Conservation (phyloP, 2,888 invertebrate species). For the Enoplolaimus lenunculus region DNA sequence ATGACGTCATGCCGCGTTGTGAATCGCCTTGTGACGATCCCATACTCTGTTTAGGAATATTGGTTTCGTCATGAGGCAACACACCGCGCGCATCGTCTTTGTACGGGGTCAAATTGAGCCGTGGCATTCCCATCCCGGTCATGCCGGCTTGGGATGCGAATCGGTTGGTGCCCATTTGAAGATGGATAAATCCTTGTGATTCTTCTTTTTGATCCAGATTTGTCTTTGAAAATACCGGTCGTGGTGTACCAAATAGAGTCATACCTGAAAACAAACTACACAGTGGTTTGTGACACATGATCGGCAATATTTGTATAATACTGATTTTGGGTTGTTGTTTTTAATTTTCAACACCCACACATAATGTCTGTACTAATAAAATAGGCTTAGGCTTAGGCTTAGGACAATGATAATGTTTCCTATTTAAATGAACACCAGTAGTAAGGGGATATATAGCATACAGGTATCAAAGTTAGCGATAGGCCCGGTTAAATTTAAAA, state of each 20-base stretch:
- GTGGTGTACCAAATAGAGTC: constrained; percentile 48
- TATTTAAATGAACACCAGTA: too few relatives aligned
- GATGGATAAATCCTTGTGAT: constrained; percentile 40
- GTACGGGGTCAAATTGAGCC: constrained; percentile 38
- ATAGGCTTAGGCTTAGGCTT: too few relatives aligned
- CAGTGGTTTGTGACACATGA: too few relatives aligned
- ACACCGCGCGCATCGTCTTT: constrained; percentile 31
- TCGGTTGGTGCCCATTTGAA: constrained; percentile 39
- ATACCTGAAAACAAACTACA: constrained; percentile 41
- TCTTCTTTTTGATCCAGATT: constrained; percentile 34
- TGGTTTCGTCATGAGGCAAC: constrained; percentile 39
- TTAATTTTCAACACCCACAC: too few relatives aligned
- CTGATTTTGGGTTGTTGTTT: too few relatives aligned
- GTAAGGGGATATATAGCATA: too few relatives aligned
- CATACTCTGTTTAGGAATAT: constrained; percentile 35
- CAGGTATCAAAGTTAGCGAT: too few relatives aligned
- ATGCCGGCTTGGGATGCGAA: constrained; percentile 35
- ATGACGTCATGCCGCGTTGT: constrained; percentile 20
- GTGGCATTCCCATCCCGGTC: constrained; percentile 35
- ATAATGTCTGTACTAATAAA: too few relatives aligned
- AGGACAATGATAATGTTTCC: too few relatives aligned
- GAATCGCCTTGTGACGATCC: constrained; percentile 37
- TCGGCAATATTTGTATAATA: too few relatives aligned
- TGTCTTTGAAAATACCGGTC: constrained; percentile 41
- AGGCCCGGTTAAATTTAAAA: too few relatives aligned